Base-by-base conservation (phyloP, 2,797 vertebrate genomes). In the Tragelaphus eurycerus region DNA sequence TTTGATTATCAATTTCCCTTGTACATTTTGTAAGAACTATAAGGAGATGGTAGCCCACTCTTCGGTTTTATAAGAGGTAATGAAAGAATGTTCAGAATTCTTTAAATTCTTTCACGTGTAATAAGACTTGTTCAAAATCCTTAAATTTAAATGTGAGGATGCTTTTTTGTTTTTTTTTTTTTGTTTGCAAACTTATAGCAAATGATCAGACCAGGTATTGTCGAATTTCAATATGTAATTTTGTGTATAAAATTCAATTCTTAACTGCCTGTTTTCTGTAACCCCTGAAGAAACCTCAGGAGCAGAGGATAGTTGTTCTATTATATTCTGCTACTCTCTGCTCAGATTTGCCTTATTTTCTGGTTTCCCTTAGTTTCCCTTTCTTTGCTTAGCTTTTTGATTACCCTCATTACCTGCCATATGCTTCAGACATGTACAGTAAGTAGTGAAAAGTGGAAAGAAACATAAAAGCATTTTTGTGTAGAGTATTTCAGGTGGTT, bases 1-100 rank as follows among this genome's bases (percentile, higher is more conserved):
- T 59, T 86, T 12, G 23, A 89, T 98, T 90, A 94, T 98, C 86
- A 96, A 91, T 97, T 96, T 95, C 48, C n/a, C 88, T 89, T 96
- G 48, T 57, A 81, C 64, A 81, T 96, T 96, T 97, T 97, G 2
- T 12, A 97, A 89, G 87, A 94, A 90, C 54, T 95, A 8, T 57
- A 87, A 89, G 59, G 71, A 27, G 60, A 86, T 95, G 31, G 50
- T 90, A 92, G n/a, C 64, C 59, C 86, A 23, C 50, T 85, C 25
- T 92, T 95, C 31, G 27, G 25, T 92, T 94, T 96, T 95, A 46
- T 59, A 94, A 62, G 19, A 90, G 50, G 74, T 90, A 94, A 76
- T 92, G 57, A 97, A 85, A 92, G 23, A 50, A 10, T 90, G 4
- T 86, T 91, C 95, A 87, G 67, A 85, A 90, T 93, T 89, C 54